Percentiles rank a stretch among this genome's conserved stretches.
These are phyloP conservation scores for Linnaemya tessellans DNA, from an alignment of 2,888 invertebrate species.

Conservation along the genomic window DNA sequence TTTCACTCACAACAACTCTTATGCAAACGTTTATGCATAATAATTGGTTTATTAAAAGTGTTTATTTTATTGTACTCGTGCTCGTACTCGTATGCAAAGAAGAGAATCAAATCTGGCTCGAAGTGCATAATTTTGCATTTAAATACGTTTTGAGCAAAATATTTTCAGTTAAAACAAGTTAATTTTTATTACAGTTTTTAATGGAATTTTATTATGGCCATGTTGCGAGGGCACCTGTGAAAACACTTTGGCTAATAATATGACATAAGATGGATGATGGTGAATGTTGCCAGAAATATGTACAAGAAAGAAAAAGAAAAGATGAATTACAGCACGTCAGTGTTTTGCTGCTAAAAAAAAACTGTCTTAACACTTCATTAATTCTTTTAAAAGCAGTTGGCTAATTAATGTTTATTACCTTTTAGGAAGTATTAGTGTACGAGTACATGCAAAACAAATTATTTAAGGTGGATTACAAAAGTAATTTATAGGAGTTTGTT, in stretches of 20 bases:
- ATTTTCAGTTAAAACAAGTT: conserved; percentile 30
- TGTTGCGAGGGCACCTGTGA: conserved; percentile 9
- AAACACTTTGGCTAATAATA: conserved; percentile 21
- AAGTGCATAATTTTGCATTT: not conserved
- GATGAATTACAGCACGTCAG: conserved; percentile 26
- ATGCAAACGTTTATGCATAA: conserved; percentile 61
- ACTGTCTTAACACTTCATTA: conserved; percentile 16
- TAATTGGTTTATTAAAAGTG: conserved; percentile 58
- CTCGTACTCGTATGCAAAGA: conserved; percentile 7
- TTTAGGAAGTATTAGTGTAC: not conserved
- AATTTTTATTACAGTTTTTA: conserved; percentile 26
- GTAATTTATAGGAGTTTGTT: not conserved
- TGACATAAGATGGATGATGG: conserved; percentile 31
- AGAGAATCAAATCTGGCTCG: not conserved
- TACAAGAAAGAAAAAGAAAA: conserved; percentile 11
- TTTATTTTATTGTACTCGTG: not conserved
- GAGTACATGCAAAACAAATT: not conserved
- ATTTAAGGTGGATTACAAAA: not conserved
- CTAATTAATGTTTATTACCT: conserved; percentile 27
- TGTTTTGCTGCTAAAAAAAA: conserved; percentile 3
- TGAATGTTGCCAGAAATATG: conserved; percentile 14
- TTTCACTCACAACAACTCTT: conserved; percentile 30
- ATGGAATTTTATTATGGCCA: conserved; percentile 38
- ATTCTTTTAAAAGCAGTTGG: conserved; percentile 4
- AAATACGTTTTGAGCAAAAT: not conserved